Percentiles rank a stretch among this genome's conserved stretches.
phyloP scores from a whole-genome alignment of 1,140 invertebrate genomes.

The Drosophila ironensis region DNA sequence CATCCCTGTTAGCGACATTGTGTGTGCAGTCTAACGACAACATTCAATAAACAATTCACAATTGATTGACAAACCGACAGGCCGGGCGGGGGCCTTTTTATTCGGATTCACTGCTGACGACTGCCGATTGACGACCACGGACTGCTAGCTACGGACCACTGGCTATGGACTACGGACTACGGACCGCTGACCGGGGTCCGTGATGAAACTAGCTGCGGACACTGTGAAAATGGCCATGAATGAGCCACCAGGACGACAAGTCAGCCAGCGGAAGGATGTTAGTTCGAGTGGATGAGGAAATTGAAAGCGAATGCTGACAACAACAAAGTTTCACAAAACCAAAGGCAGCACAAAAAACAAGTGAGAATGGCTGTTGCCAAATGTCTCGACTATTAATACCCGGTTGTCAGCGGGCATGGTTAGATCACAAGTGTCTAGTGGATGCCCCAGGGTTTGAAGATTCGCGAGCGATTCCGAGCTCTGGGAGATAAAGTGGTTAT shows the following conservation, averaged over 20 bases:
- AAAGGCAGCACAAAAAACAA: slow-evolving; percentile 14
- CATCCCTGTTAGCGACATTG: slow-evolving; percentile 40
- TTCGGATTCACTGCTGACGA: slow-evolving; percentile 59
- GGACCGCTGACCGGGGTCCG: slow-evolving; percentile 1
- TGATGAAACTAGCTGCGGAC: slow-evolving; percentile 8
- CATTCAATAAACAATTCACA: slow-evolving; percentile 81
- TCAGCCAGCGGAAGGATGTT: slow-evolving; percentile 74
- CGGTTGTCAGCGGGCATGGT: no score
- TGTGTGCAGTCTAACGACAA: slow-evolving; percentile 74
- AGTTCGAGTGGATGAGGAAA: slow-evolving; percentile 77
- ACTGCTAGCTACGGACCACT: slow-evolving; percentile 1
- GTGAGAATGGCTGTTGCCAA: no score
- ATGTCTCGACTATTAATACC: no score
- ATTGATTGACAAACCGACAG: slow-evolving; percentile 78
- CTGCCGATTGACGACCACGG: slow-evolving; percentile 44
- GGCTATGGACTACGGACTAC: neutral
- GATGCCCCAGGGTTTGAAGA: no score
- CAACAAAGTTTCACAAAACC: slow-evolving; percentile 52
- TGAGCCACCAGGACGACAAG: slow-evolving; percentile 57
- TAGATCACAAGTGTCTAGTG: no score
- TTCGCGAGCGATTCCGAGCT: no score
- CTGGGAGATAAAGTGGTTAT: neutral
- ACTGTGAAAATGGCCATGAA: slow-evolving; percentile 38
- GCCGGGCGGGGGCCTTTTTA: slow-evolving; percentile 41
- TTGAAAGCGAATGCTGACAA: slow-evolving; percentile 77